A percentile compares a stretch with the other conserved stretches of the same genome.
These are phyloP conservation scores for Alectura lathami DNA, from an alignment of 2,113 vertebrate species.

Conservation along the genomic window DNA sequence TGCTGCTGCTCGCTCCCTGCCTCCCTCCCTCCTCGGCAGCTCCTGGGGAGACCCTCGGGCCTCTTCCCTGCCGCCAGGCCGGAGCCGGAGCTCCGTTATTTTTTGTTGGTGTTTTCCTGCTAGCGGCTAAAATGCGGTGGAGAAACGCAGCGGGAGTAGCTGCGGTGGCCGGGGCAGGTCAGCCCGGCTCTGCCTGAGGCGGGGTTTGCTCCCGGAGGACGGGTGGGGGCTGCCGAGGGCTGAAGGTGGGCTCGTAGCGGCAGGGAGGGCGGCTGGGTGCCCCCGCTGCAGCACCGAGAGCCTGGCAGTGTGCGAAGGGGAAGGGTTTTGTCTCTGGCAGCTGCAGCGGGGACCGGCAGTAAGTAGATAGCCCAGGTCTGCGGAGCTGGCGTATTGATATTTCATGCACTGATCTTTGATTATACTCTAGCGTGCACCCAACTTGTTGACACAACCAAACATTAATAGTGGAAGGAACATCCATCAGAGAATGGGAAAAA, in stretches of 20 bases:
- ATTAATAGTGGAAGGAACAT: accelerated
- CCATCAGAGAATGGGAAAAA: too few species aligned
- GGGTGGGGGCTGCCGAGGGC: neutral
- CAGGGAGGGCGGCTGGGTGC: too few species aligned
- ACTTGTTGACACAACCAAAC: neutral
- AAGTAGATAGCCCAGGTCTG: neutral
- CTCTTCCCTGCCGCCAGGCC: neutral
- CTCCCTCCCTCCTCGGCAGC: too few species aligned
- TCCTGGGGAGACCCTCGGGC: neutral
- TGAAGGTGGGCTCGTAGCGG: neutral
- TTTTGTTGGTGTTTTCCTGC: too few species aligned
- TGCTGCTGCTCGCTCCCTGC: too few species aligned
- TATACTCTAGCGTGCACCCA: accelerated
- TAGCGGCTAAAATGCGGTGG: neutral
- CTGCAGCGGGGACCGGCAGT: neutral
- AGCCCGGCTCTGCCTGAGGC: neutral
- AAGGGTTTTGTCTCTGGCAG: accelerated
- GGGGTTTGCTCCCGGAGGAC: too few species aligned
- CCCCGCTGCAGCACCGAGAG: too few species aligned
- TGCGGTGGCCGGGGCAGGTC: neutral
- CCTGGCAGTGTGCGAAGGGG: accelerated
- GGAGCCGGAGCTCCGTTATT: too few species aligned
- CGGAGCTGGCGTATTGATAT: too few species aligned
- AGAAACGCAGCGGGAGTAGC: neutral
- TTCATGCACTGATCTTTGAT: accelerated